These are phyloP conservation scores for Drosophila barbarae DNA, from an alignment of 2,888 invertebrate species.

Conservation along the genomic window DNA sequence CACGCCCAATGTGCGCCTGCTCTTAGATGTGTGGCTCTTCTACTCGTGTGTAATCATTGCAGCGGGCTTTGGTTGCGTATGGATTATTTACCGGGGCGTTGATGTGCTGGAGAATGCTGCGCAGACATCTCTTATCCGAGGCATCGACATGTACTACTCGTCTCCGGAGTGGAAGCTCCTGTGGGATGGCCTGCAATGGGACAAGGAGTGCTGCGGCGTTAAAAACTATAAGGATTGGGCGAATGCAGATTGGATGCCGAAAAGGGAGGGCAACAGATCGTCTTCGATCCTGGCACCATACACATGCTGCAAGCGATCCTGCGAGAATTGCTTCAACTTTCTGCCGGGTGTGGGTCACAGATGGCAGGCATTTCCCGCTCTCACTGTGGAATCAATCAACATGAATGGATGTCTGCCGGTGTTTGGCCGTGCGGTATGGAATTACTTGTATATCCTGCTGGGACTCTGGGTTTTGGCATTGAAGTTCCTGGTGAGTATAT, in stretches of 20 bases:
- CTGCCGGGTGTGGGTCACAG: conserved; percentile 27
- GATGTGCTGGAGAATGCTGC: conserved; percentile 55
- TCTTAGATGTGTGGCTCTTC: conserved; percentile 71
- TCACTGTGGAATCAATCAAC: conserved; percentile 67
- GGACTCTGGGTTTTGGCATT: conserved; percentile 51
- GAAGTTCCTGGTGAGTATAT: conserved; percentile 60
- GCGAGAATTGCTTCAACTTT: conserved; percentile 50
- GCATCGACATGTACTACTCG: conserved; percentile 77
- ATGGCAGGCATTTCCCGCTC: conserved; percentile 37
- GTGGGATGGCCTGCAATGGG: conserved; percentile 77
- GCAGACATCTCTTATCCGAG: conserved; percentile 67
- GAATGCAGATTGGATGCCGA: conserved; percentile 74
- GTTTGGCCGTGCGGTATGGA: conserved; percentile 49
- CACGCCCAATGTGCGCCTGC: conserved; percentile 63
- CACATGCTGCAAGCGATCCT: conserved; percentile 68
- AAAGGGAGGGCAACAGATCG: conserved; percentile 4
- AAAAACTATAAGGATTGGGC: conserved; percentile 77
- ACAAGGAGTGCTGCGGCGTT: conserved; percentile 77
- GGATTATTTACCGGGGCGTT: conserved; percentile 60
- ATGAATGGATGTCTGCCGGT: conserved; percentile 65
- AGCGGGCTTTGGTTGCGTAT: conserved; percentile 67
- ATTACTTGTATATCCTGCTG: conserved; percentile 56
- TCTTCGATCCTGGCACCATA: conserved; percentile 66
- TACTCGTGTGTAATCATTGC: conserved; percentile 67
- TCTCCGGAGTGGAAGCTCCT: conserved; percentile 78